Conservation (phyloP, 2,113 vertebrate species). For the Corythornis cristatus region DNA sequence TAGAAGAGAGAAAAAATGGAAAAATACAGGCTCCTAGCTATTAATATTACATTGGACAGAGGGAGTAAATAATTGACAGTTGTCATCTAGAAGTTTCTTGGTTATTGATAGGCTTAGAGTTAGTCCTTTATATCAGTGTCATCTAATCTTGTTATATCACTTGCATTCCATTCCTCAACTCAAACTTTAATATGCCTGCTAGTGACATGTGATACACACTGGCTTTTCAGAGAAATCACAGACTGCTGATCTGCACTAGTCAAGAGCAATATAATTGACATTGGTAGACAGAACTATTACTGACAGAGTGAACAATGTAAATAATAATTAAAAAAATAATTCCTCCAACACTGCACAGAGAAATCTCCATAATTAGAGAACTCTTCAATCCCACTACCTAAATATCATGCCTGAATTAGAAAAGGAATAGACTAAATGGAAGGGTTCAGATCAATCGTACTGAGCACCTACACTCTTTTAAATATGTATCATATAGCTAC, state of each 20-base stretch:
- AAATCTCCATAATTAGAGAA: constrained; percentile 66
- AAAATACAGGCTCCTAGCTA: constrained; percentile 15
- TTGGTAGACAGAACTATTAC: constrained; percentile 67
- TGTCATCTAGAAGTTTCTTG: constrained; percentile 62
- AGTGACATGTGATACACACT: constrained; percentile 45
- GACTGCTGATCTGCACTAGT: constrained; percentile 60
- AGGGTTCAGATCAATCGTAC: constrained; percentile 32
- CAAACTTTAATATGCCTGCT: constrained; percentile 67
- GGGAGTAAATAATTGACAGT: constrained; percentile 74
- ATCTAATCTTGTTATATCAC: constrained; percentile 73
- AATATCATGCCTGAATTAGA: constrained; percentile 38
- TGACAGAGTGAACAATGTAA: constrained; percentile 61
- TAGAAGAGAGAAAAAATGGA: not conserved
- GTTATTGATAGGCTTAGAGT: constrained; percentile 64
- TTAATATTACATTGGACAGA: constrained; percentile 66
- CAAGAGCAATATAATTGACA: constrained; percentile 68
- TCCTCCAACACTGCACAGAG: constrained; percentile 6
- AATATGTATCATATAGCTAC: constrained; percentile 3
- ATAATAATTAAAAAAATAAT: constrained; percentile 52
- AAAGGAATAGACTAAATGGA: constrained; percentile 14
- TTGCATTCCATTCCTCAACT: constrained; percentile 50
- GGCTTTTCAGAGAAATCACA: constrained; percentile 65
- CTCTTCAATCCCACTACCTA: constrained; percentile 36
- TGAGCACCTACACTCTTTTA: constrained; percentile 45
- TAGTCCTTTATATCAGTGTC: constrained; percentile 60